phyloP scores from a whole-genome alignment of 1,140 invertebrate genomes.

The Brachionus paranguensis region DNA sequence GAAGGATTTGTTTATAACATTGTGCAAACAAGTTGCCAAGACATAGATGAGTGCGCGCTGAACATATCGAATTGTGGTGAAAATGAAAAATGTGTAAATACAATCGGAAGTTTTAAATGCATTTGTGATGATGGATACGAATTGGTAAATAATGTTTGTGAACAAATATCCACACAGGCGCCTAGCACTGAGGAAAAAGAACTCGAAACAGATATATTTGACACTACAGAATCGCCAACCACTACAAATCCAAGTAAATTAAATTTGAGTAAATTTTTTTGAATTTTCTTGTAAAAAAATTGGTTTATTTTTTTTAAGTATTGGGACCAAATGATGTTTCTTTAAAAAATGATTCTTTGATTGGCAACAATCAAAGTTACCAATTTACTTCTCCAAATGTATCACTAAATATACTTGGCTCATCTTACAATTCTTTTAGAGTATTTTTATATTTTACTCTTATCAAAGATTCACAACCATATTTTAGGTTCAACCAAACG shows the following conservation, averaged over 20 bases:
- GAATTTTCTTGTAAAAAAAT: no score
- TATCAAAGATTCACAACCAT: no score
- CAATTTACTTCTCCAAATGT: not conserved
- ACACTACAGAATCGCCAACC: not conserved
- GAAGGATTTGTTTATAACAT: not conserved
- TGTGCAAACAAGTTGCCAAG: not conserved
- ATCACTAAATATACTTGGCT: not conserved
- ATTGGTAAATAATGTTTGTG: not conserved
- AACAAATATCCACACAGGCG: not conserved
- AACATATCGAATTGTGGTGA: not conserved
- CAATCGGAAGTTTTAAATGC: not conserved
- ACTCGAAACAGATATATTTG: not conserved
- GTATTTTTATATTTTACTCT: not conserved
- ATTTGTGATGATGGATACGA: not conserved
- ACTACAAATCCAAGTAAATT: not conserved
- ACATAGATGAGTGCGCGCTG: not conserved
- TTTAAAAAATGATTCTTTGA: not conserved
- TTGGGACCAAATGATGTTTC: not conserved
- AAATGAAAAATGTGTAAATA: not conserved
- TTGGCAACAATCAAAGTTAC: not conserved
- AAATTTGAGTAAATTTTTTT: not conserved
- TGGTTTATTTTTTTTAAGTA: not conserved
- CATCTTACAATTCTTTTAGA: not conserved
- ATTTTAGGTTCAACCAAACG: conserved; percentile 16
- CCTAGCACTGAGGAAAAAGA: not conserved